A percentile compares a stretch with the other conserved stretches of the same genome.
Evolutionary conservation across 1,140 invertebrate genomes (phyloP).

Genomic region (Rhynchophorus ferrugineus): DNA sequence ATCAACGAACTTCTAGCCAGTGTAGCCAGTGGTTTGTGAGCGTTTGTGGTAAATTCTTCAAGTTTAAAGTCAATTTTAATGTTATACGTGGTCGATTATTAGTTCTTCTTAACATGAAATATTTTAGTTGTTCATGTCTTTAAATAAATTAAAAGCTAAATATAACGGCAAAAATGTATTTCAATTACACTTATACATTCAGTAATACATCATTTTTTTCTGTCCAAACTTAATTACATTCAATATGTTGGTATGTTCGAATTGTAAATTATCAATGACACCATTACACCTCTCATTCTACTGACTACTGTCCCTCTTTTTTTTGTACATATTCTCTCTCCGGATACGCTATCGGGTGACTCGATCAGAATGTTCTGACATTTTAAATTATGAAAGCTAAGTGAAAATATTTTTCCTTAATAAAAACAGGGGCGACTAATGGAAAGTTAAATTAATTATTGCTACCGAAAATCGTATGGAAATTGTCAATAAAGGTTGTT

Average conservation of each 20-base stretch:
- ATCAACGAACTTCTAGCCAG: too few species aligned
- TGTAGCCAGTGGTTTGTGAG: too few species aligned
- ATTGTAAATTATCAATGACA: background rate
- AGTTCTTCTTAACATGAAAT: too few species aligned
- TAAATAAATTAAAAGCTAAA: too few species aligned
- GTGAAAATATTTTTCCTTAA: background rate
- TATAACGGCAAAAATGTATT: too few species aligned
- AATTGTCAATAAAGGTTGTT: too few species aligned
- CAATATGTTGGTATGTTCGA: background rate
- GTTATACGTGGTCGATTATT: too few species aligned
- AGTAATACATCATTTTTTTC: background rate
- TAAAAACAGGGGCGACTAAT: background rate
- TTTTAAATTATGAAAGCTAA: background rate
- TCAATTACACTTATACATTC: background rate
- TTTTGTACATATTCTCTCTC: background rate
- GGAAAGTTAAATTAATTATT: too few species aligned
- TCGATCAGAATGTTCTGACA: background rate
- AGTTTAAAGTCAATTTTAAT: too few species aligned
- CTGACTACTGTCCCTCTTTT: background rate
- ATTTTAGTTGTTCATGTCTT: too few species aligned
- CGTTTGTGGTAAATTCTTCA: too few species aligned
- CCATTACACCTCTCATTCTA: background rate
- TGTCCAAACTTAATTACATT: background rate
- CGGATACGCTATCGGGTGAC: background rate
- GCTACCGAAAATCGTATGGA: too few species aligned